A percentile compares a stretch with the other conserved stretches of the same genome.
phyloP scores from a whole-genome alignment of 2,888 invertebrate species.

The Parnassius smintheus region DNA sequence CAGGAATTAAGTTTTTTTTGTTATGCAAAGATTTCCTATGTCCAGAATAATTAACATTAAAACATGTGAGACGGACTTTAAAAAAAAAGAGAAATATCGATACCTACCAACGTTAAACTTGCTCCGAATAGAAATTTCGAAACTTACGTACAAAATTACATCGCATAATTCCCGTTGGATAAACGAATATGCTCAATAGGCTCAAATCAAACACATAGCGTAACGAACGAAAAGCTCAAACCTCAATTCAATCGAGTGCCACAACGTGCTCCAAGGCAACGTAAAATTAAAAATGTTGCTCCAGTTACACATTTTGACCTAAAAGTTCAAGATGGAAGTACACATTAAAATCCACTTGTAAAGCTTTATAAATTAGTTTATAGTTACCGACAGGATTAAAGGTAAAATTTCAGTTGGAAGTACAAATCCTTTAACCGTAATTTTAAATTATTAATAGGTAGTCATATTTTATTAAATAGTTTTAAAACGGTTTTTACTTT shows the following conservation, averaged over 20 bases:
- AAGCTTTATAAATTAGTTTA: conserved; percentile 14
- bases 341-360: conserved; percentile 17
- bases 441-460: neutral
- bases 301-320: conserved; percentile 18
- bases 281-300: conserved; percentile 22
- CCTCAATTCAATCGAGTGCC: conserved; percentile 25
- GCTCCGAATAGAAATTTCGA: too few species aligned
- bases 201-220: conserved; percentile 22
- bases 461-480: neutral
- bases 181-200: conserved; percentile 24
- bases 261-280: conserved; percentile 8
- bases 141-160: conserved; percentile 15
- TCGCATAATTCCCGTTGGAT: conserved; percentile 11
- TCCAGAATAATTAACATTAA: too few species aligned
- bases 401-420: neutral
- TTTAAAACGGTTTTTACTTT: neutral
- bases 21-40: too few species aligned
- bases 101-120: too few species aligned
- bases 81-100: too few species aligned
- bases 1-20: too few species aligned
- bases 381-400: neutral
- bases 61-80: too few species aligned
- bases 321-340: conserved; percentile 15
- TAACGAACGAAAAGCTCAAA: conserved; percentile 23
- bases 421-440: neutral